phyloP scores from a whole-genome alignment of 2,888 invertebrate species.

The Zhuqinia jingwanae region DNA sequence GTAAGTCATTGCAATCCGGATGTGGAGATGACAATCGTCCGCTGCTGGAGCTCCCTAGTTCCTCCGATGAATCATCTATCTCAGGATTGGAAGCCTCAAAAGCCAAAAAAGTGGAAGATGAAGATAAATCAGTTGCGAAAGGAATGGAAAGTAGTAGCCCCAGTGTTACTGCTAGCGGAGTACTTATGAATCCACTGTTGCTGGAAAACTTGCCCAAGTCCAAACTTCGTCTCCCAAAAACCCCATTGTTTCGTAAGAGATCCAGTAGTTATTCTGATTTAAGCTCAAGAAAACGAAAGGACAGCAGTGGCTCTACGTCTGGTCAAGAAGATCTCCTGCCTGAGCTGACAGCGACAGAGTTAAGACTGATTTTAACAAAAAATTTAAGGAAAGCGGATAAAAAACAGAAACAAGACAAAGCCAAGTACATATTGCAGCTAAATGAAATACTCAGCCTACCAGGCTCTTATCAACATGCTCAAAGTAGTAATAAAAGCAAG shows the following conservation, averaged over 20 bases:
- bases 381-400: slow-evolving; percentile 61
- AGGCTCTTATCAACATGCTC: slow-evolving; percentile 10
- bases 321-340: slow-evolving; percentile 61
- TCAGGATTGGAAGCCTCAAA: not conserved
- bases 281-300: slow-evolving; percentile 25
- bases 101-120: slow-evolving; percentile 29
- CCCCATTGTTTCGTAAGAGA: slow-evolving; percentile 65
- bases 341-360: slow-evolving; percentile 69
- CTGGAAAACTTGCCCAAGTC: slow-evolving; percentile 35
- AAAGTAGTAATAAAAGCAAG: not conserved
- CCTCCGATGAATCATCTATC: slow-evolving; percentile 30
- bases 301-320: slow-evolving; percentile 26
- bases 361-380: slow-evolving; percentile 72
- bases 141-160: not conserved
- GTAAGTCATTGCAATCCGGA: not conserved
- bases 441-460: slow-evolving; percentile 64
- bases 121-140: not conserved
- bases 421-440: slow-evolving; percentile 57
- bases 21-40: slow-evolving; percentile 1
- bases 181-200: slow-evolving; percentile 63
- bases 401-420: slow-evolving; percentile 48
- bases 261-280: slow-evolving; percentile 72
- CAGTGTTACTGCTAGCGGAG: not conserved
- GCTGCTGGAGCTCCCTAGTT: slow-evolving; percentile 40
- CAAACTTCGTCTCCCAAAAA: slow-evolving; percentile 64